These are phyloP conservation scores for Kryphioiulus occultus DNA, from an alignment of 2,888 invertebrate species.

Conservation along the genomic window DNA sequence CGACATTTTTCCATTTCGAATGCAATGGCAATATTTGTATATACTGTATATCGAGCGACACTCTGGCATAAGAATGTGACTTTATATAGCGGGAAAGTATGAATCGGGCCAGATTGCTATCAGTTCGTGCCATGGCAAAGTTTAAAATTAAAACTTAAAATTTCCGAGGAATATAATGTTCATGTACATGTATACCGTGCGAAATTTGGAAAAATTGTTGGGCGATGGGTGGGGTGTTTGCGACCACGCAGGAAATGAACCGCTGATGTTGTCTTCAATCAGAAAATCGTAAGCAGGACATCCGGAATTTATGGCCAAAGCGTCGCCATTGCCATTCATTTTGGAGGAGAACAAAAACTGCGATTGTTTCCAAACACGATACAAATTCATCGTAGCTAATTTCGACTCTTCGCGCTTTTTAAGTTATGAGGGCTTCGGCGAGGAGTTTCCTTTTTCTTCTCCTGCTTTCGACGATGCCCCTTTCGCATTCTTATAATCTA, in stretches of 20 bases:
- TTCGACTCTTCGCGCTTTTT: not conserved
- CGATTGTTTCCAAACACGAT: not conserved
- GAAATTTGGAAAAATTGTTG: too few species aligned
- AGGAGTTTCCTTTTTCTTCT: not conserved
- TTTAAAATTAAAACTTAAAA: too few species aligned
- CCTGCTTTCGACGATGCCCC: not conserved
- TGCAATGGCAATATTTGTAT: too few species aligned
- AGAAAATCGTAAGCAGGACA: slow-evolving; percentile 32
- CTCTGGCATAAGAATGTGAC: too few species aligned
- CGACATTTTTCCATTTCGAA: too few species aligned
- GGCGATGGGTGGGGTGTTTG: not conserved
- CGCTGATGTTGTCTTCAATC: slow-evolving; percentile 20
- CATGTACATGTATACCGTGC: too few species aligned
- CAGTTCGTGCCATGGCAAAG: too few species aligned
- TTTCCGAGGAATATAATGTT: too few species aligned
- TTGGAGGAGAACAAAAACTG: not conserved
- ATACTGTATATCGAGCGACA: too few species aligned
- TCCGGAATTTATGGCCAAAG: not conserved
- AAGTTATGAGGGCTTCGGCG: not conserved
- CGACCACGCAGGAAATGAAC: not conserved
- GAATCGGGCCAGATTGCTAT: too few species aligned
- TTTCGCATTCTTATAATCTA: not conserved
- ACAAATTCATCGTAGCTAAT: not conserved
- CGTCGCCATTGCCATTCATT: slow-evolving; percentile 1
- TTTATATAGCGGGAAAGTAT: too few species aligned